phyloP scores from a whole-genome alignment of 1,140 invertebrate species.

The Macrobrachium rosenbergii region DNA sequence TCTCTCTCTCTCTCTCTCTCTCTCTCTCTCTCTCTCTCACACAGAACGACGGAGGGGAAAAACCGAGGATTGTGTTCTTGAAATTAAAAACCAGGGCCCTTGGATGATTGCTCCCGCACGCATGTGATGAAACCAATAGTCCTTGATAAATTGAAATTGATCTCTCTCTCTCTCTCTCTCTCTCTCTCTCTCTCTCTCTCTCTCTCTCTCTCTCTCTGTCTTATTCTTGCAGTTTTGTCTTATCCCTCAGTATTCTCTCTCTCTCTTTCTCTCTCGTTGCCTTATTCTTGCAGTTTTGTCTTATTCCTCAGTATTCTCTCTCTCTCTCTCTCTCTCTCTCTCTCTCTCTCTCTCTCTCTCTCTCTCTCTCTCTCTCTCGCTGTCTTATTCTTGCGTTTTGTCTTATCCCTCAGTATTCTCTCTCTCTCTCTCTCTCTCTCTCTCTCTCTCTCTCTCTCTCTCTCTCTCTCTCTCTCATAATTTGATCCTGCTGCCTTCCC shows the following conservation, averaged over 20 bases:
- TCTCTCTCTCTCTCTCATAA: neutral
- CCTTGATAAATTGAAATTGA: too few relatives aligned
- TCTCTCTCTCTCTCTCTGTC: neutral
- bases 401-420: too few relatives aligned
- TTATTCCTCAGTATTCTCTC: neutral
- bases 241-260: too few relatives aligned
- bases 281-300: too few relatives aligned
- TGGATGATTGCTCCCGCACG: too few relatives aligned
- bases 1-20: slow-evolving; percentile 16
- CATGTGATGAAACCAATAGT: too few relatives aligned
- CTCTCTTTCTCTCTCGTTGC: neutral
- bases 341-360: neutral
- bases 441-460: neutral
- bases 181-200: neutral
- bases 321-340: neutral
- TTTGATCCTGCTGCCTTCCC: too few relatives aligned
- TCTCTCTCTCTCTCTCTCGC: too few relatives aligned
- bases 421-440: neutral
- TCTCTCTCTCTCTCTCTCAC: slow-evolving; percentile 10
- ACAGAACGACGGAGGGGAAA: neutral
- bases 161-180: too few relatives aligned
- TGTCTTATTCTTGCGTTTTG: too few relatives aligned
- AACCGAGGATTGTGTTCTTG: neutral
- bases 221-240: too few relatives aligned
- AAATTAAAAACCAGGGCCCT: too few relatives aligned